phyloP scores from a whole-genome alignment of 1,140 invertebrate genomes.

The Cherax destructor region DNA sequence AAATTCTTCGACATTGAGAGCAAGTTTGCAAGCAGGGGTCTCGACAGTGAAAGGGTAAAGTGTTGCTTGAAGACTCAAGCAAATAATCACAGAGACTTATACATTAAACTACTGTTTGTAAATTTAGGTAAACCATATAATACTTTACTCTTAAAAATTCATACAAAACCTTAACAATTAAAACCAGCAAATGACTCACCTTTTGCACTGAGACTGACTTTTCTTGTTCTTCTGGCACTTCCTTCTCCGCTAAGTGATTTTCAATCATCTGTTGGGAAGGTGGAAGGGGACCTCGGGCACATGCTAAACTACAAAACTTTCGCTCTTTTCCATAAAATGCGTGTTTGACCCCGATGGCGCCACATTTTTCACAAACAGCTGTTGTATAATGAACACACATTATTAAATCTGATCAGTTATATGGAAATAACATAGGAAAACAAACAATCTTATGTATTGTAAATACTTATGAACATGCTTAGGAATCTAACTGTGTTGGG shows the following conservation, averaged over 20 bases:
- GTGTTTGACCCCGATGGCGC: constrained; percentile 91
- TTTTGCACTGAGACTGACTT: constrained; percentile 30
- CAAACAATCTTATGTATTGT: too few relatives aligned
- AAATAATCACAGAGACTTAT: too few relatives aligned
- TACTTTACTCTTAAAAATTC: not conserved
- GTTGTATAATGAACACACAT: constrained; percentile 73
- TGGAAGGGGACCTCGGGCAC: constrained; percentile 76
- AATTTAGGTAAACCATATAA: too few relatives aligned
- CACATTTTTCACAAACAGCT: constrained; percentile 93
- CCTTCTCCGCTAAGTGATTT: constrained; percentile 9
- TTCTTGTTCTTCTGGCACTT: not conserved
- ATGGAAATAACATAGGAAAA: too few relatives aligned
- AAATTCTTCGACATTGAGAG: too few relatives aligned
- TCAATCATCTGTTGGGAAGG: constrained; percentile 1
- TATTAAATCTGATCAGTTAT: not conserved
- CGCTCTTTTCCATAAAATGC: constrained; percentile 92
- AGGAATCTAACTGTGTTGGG: too few relatives aligned
- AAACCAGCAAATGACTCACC: not conserved
- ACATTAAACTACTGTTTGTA: too few relatives aligned
- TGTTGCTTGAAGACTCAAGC: too few relatives aligned
- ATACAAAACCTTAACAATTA: not conserved
- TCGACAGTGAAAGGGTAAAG: too few relatives aligned
- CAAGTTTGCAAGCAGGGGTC: too few relatives aligned
- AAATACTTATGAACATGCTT: too few relatives aligned
- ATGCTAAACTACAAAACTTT: constrained; percentile 86